Base-by-base conservation (phyloP, 2,888 invertebrate genomes). In the Smittia aterrima region DNA sequence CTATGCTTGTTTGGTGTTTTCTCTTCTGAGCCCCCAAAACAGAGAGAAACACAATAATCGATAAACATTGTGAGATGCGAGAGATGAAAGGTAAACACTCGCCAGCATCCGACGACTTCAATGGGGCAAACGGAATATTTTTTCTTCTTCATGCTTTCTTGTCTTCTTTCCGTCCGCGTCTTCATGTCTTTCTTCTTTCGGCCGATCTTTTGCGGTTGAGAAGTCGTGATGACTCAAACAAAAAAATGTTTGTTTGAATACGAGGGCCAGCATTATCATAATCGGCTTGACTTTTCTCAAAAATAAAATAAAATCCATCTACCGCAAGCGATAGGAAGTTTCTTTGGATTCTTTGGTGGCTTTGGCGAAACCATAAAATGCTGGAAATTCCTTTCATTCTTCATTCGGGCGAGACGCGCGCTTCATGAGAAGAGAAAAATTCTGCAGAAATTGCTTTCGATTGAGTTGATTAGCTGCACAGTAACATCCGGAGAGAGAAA, bases 21-120 rank as follows among this genome's bases (percentile, higher is more conserved):
- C 68, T 68, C 68, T 68, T 68, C 47, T 68, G 20, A 13, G 20
- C 62, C 62, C 62, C n/a, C n/a, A 62, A 62, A n/a, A 62, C 11
- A 22, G 24, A 62, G 22, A 22, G 11, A 62, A 62, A 53, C 4
- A 53, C 4, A 53, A 38, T 6, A 6, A 38, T 38, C 38, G 38
- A 38, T 38, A 38, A 38, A 38, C 38, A 38, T 47, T 47, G 32
- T 32, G 32, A 32, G 32, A 6, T 32, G 32, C 32, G 32, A 32
- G 53, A 47, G 53, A 18, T 16, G 18, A 47, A 16, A 47, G n/a
- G 53, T 47, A 47, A 13, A 47, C 53, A 32, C 32, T 32, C 3
- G 32, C 32, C 32, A 32, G 32, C 32, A 32, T 32, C 32, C 32
- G 32, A 32, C 32, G 32, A 9, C 32, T 32, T 32, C 4, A 32